Percentiles rank a stretch among this genome's conserved stretches.
Conservation (phyloP, 1,140 invertebrate genomes). For the Cydia splendana region DNA sequence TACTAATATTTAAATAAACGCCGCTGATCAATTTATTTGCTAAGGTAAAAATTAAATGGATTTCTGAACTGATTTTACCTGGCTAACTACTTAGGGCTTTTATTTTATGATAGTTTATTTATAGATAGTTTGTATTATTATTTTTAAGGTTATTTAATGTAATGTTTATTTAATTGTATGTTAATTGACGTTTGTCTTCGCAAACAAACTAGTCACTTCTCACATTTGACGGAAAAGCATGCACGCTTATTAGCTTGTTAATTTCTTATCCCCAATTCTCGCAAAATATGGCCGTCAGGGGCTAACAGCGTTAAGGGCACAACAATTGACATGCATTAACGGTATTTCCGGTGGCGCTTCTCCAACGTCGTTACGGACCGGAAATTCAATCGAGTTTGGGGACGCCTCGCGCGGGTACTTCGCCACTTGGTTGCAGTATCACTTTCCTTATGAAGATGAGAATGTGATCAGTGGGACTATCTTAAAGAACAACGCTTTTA, state of each 20-base stretch:
- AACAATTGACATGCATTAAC: slow-evolving; percentile 75
- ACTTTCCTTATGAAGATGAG: neutral
- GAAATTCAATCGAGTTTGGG: slow-evolving; percentile 71
- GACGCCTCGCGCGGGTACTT: slow-evolving; percentile 42
- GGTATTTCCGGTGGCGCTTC: slow-evolving; percentile 64
- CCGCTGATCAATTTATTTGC: no score
- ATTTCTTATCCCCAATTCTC: neutral
- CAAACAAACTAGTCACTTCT: neutral
- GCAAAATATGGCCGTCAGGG: neutral
- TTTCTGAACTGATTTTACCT: no score
- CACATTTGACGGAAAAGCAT: neutral
- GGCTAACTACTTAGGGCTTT: no score
- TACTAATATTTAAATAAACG: no score
- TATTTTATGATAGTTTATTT: no score
- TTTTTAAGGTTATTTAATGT: no score
- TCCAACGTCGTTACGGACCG: slow-evolving; percentile 64
- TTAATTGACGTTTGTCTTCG: no score
- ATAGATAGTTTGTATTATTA: no score
- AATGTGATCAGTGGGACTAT: neutral
- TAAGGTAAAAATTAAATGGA: no score
- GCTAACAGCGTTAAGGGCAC: slow-evolving; percentile 58
- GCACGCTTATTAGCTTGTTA: neutral
- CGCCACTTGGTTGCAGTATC: slow-evolving; percentile 6
- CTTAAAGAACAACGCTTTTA: neutral
- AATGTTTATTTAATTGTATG: no score